phyloP scores from a whole-genome alignment of 2,113 vertebrate genomes.

The Myotis lucifugus region DNA sequence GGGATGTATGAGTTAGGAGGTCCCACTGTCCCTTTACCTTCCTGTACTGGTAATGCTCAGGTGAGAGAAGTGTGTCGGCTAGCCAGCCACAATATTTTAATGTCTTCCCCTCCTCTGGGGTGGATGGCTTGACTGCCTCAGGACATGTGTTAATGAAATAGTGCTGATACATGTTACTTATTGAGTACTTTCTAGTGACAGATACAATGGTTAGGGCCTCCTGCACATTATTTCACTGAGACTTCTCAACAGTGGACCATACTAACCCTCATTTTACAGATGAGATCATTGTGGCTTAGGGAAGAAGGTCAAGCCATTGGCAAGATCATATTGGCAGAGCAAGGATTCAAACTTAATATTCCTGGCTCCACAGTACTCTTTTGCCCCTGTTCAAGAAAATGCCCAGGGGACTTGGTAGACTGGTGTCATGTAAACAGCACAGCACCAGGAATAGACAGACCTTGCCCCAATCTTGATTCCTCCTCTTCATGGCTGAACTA shows the following conservation, averaged over 20 bases:
- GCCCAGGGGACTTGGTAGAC: not conserved
- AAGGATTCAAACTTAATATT: not conserved
- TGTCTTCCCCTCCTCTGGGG: not conserved
- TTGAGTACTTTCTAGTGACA: not conserved
- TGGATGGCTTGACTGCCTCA: no score
- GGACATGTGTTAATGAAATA: not conserved
- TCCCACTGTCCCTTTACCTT: not conserved
- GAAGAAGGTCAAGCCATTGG: not conserved
- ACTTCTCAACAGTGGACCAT: not conserved
- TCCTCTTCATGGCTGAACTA: not conserved
- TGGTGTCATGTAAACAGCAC: not conserved
- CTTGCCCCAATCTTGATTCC: not conserved
- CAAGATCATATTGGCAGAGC: not conserved
- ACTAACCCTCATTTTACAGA: not conserved
- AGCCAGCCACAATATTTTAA: not conserved
- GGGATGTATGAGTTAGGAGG: not conserved
- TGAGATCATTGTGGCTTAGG: not conserved
- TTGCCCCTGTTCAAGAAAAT: not conserved
- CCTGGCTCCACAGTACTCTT: not conserved
- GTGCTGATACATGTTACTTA: not conserved
- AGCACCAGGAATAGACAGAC: not conserved
- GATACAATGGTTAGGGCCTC: not conserved
- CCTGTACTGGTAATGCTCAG: not conserved
- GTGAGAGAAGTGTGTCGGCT: not conserved
- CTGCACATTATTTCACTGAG: not conserved